Evolutionary conservation across 2,113 vertebrate species (phyloP), one percentile per base, ranked within the genome.

Genomic region (Micromys minutus): DNA sequence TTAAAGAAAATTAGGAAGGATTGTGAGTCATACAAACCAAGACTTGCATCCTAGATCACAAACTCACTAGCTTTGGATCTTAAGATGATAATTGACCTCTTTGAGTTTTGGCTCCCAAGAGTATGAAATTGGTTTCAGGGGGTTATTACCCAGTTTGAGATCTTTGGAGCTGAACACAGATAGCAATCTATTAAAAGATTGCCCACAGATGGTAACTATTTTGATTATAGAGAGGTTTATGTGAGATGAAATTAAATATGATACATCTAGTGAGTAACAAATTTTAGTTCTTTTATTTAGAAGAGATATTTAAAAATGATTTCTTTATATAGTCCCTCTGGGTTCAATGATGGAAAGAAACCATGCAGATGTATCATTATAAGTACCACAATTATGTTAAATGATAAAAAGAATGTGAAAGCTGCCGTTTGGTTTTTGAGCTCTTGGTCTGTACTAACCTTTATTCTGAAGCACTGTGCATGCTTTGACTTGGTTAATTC

Each of bases 221-320:
- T 95, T 87, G 36, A 85, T 69, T 65, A 65, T 1, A n/a, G 85
- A 75, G n/a, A 94, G 15, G 22, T 75, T 26, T 79, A 69, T 67
- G 87, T 69, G 67, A 83, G 42, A 61, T 63, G 17, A 3, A 84
- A 90, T 55, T 79, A 39, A 86, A 61, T 77, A 74, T 22, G 74
- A 80, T 91, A 91, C 61, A 91, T 71, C 39, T 93, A 79, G n/a
- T 26, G 69, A 90, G 29, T 17, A 89, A 63, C 50, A 87, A 67
- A 92, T 59, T 15, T 86, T 87, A 65, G 39, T 80, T 75, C 57
- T 76, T 87, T 39, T 88, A 50, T 77, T 79, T 87, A 22, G 42
- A 84, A 61, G 55, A 87, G 26, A 80, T 92, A 77, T 79, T 84
- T 89, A 80, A 87, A 93, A 79, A 42, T 24, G 72, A 84, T 15